Evolutionary conservation across 2,888 invertebrate species (phyloP).

Genomic region (Ryuthela nishihirai): DNA sequence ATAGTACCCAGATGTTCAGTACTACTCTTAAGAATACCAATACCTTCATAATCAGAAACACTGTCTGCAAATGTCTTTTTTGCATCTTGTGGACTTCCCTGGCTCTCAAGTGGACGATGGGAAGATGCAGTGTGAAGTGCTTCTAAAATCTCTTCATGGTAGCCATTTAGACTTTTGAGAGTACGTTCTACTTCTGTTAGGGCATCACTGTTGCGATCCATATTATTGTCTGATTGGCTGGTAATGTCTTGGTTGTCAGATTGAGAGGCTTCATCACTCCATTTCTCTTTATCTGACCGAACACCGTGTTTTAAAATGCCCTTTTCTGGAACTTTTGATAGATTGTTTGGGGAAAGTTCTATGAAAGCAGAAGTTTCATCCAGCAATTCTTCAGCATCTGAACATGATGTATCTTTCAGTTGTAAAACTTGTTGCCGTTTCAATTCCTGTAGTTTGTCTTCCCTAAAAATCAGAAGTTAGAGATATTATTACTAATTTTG

Average conservation of each 20-base stretch:
- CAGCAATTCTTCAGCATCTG: slow-evolving; percentile 35
- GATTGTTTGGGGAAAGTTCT: slow-evolving; percentile 70
- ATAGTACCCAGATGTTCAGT: slow-evolving; percentile 39
- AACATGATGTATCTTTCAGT: slow-evolving; percentile 36
- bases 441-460: slow-evolving; percentile 73
- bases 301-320: slow-evolving; percentile 71
- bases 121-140: slow-evolving; percentile 61
- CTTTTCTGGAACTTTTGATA: slow-evolving; percentile 77
- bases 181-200: slow-evolving; percentile 63
- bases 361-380: slow-evolving; percentile 69
- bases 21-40: slow-evolving; percentile 34
- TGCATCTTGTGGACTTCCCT: slow-evolving; percentile 65
- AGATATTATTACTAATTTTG: too few species aligned
- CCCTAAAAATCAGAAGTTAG: too few species aligned
- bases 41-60: slow-evolving; percentile 46
- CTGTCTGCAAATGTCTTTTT: slow-evolving; percentile 64
- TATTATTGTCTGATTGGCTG: slow-evolving; percentile 31
- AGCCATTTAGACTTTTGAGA: slow-evolving; percentile 82
- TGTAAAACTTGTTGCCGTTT: slow-evolving; percentile 59
- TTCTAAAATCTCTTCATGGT: slow-evolving; percentile 86
- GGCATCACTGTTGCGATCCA: slow-evolving; percentile 45
- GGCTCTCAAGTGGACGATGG: slow-evolving; percentile 56
- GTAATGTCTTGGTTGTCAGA: slow-evolving; percentile 58
- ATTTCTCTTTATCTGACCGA: slow-evolving; percentile 66
- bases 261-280: slow-evolving; percentile 61